Conservation (phyloP, 2,113 vertebrate species). For the Prinia subflava region DNA sequence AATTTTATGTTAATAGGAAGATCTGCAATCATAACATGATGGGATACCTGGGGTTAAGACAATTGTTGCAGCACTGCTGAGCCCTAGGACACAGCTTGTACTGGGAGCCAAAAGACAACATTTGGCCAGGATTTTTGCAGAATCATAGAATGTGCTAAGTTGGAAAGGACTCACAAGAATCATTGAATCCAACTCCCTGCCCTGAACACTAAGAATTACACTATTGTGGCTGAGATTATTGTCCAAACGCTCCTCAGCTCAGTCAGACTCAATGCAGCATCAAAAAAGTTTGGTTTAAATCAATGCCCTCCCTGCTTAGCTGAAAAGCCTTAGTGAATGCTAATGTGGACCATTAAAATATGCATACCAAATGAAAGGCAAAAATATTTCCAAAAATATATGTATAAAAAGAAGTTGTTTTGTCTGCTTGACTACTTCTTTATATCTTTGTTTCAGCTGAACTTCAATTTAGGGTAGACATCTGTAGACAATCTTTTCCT, state of each 20-base stretch:
- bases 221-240: background rate
- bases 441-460: background rate
- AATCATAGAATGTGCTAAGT: background rate
- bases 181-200: background rate
- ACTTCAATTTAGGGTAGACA: background rate
- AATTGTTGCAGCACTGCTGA: background rate
- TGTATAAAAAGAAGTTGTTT: background rate
- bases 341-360: background rate
- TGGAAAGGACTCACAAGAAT: background rate
- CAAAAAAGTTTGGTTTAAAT: background rate
- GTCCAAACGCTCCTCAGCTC: background rate
- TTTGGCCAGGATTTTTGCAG: background rate
- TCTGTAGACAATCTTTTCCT: background rate
- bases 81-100: background rate
- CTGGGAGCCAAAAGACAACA: background rate
- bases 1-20: background rate
- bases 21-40: background rate
- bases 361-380: background rate
- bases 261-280: background rate
- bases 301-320: background rate
- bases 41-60: background rate
- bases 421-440: background rate
- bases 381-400: background rate
- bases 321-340: background rate
- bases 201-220: background rate